Conservation (phyloP, 1,140 invertebrate species). For the Aporrectodea caliginosa region DNA sequence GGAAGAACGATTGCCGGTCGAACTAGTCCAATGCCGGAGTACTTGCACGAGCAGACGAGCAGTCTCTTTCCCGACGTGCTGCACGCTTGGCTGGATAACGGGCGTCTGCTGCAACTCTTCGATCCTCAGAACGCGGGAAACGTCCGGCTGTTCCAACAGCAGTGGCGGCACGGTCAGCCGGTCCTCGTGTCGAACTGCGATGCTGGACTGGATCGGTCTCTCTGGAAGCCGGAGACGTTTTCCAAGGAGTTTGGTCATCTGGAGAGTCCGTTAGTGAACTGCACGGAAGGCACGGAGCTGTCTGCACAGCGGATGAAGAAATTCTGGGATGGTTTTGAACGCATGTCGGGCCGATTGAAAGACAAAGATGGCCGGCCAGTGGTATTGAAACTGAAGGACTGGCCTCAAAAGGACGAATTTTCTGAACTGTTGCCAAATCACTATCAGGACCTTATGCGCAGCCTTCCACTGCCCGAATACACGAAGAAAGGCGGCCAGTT, state of each 20-base stretch:
- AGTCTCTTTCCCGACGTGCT: slow-evolving; percentile 65
- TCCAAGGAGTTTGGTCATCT: slow-evolving; percentile 83
- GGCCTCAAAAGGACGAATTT: slow-evolving; percentile 93
- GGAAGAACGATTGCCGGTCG: no score
- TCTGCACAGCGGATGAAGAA: slow-evolving; percentile 76
- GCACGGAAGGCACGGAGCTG: slow-evolving; percentile 70
- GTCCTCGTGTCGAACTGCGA: slow-evolving; percentile 89
- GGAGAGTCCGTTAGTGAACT: slow-evolving; percentile 88
- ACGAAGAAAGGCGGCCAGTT: slow-evolving; percentile 80
- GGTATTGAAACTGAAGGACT: slow-evolving; percentile 78
- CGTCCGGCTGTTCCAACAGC: slow-evolving; percentile 84
- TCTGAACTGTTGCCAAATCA: slow-evolving; percentile 77
- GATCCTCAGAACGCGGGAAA: slow-evolving; percentile 79
- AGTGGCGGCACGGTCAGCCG: slow-evolving; percentile 83
- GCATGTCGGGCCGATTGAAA: slow-evolving; percentile 70
- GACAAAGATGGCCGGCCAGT: slow-evolving; percentile 73
- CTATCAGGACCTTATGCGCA: slow-evolving; percentile 86
- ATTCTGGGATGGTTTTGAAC: slow-evolving; percentile 96
- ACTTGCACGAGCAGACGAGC: slow-evolving; percentile 76
- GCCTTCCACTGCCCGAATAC: slow-evolving; percentile 83
- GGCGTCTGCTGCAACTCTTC: slow-evolving; percentile 77
- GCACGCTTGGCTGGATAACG: slow-evolving; percentile 74
- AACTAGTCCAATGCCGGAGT: slow-evolving; percentile 4
- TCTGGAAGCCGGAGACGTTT: slow-evolving; percentile 91
- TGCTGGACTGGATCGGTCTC: slow-evolving; percentile 69